Evolutionary conservation across 2,113 vertebrate genomes (phyloP), one percentile per base, ranked within the genome.

Genomic region (Natator depressus): DNA sequence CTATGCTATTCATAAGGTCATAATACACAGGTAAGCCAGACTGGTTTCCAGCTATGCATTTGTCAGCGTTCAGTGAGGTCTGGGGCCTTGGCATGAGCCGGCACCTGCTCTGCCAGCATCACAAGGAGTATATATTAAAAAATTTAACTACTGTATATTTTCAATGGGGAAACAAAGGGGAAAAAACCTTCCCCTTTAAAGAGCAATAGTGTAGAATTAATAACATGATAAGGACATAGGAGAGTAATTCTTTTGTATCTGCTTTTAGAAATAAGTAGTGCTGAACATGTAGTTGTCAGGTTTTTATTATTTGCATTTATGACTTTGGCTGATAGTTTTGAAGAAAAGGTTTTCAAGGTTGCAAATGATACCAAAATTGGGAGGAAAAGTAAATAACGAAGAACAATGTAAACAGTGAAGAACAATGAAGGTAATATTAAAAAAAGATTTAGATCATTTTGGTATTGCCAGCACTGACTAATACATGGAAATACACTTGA

Each of bases 181-280:
- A 42, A 78, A 69, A 75, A 87, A 11, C 69, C 85, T 75, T 50
- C 14, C 50, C 5, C 78, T 82, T 91, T 91, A 82, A 90, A 79
- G 42, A 88, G 47, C 91, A 82, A 88, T 84, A 96, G 38, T 1
- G 2, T 89, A n/a, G 47, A 94, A 93, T 92, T 89, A 91, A 86
- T 91, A 51, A 80, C 5, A 35, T 55, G 80, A 29, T 83, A 80
- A 91, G 87, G 88, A 62, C 49, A 47, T 51, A 38, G n/a, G 31
- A 53, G 84, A 81, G 7, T 4, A 17, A 86, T 9, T 20, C 29
- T 38, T 80, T 78, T 91, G 16, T 78, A 50, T 84, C 85, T 95
- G 57, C 69, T 57, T 94, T 85, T 84, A 72, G 76, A 19, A 92
- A n/a, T 85, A 42, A 82, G n/a, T 80, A 59, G 53, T 49, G 16